These are phyloP conservation scores for Astreopora myriophthalma DNA, from an alignment of 64 coral and sea anemone species.

Conservation along the genomic window DNA sequence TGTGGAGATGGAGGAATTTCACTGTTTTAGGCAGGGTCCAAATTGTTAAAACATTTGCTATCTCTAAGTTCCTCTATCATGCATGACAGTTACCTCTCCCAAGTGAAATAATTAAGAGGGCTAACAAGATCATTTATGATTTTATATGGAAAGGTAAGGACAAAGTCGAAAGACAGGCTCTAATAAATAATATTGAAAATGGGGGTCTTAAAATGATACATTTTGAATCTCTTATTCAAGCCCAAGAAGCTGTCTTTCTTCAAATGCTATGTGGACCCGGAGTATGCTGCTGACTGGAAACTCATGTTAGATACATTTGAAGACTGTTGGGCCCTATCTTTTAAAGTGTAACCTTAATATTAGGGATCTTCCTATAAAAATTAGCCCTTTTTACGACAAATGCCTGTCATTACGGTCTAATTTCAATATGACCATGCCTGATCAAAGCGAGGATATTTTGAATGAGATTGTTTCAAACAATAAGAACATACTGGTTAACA, in stretches of 20 bases:
- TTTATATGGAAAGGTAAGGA: too few species aligned
- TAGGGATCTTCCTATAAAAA: not conserved
- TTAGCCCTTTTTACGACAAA: not conserved
- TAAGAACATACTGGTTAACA: not conserved
- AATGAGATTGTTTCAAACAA: too few species aligned
- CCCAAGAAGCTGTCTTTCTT: not conserved
- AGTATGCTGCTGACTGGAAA: not conserved
- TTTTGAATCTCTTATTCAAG: not conserved
- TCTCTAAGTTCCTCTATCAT: too few species aligned
- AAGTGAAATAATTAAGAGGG: too few species aligned
- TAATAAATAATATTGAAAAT: not conserved
- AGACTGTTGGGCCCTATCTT: not conserved
- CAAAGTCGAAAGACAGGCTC: too few species aligned
- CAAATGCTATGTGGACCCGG: not conserved
- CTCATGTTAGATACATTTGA: not conserved
- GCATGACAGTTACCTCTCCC: too few species aligned
- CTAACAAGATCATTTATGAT: too few species aligned
- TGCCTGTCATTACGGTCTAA: not conserved
- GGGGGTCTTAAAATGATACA: not conserved
- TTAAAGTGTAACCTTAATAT: not conserved
- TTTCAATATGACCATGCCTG: not conserved
- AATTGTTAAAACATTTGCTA: too few species aligned
- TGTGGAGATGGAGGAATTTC: too few species aligned
- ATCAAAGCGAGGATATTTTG: not conserved
- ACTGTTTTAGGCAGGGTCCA: too few species aligned